Percentiles rank a stretch among this genome's conserved stretches.
phyloP scores from a whole-genome alignment of 2,113 vertebrate species.

The Azemiops feae region DNA sequence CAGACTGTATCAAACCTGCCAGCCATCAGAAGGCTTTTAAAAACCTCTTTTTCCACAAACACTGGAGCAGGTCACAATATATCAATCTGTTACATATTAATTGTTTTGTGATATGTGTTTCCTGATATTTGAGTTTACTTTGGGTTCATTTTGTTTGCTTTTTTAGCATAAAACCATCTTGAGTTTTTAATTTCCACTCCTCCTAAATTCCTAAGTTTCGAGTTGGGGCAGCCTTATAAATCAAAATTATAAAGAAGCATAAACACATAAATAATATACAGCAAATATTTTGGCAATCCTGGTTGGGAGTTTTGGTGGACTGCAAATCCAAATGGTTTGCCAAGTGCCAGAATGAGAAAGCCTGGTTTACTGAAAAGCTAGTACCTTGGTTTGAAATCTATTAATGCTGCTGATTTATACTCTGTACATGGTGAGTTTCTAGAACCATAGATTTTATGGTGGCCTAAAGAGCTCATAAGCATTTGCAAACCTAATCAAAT shows the following conservation, averaged over 20 bases:
- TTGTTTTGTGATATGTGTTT: neutral
- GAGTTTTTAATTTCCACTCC: neutral
- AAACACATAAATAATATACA: neutral
- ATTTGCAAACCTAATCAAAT: neutral
- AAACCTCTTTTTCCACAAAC: neutral
- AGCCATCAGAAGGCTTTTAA: neutral
- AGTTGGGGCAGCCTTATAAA: neutral
- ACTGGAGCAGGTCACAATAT: neutral
- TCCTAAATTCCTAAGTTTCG: neutral
- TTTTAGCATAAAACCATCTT: neutral
- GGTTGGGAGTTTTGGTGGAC: neutral
- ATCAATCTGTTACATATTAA: neutral
- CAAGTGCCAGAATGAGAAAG: neutral
- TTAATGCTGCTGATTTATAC: neutral
- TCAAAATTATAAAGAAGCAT: neutral
- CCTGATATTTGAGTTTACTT: neutral
- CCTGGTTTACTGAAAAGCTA: neutral
- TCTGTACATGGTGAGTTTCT: neutral
- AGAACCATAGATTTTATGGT: neutral
- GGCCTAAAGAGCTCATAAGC: neutral
- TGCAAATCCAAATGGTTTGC: neutral
- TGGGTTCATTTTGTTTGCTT: neutral
- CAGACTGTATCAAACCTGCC: neutral
- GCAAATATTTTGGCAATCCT: neutral
- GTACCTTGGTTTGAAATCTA: neutral